These are phyloP conservation scores for Lasiurus cinereus DNA, from an alignment of 2,113 vertebrate species.

Conservation along the genomic window DNA sequence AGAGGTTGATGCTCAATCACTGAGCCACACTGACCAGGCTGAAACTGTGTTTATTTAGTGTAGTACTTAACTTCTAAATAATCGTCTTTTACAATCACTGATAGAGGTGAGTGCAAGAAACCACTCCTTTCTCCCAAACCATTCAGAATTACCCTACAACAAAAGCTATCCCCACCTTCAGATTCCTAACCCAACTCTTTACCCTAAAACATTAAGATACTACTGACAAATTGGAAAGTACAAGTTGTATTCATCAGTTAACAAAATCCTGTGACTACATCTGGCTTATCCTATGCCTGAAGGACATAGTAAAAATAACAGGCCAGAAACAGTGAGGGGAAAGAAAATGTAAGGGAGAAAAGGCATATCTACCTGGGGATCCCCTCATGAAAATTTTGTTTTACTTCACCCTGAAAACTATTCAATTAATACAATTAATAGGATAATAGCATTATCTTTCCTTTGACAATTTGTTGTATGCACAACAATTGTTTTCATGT, in stretches of 20 bases:
- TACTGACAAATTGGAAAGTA: not conserved
- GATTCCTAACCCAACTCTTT: not conserved
- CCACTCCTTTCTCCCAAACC: not conserved
- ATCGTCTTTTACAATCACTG: not conserved
- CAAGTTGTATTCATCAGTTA: fast-evolving
- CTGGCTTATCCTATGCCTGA: not conserved
- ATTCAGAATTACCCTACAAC: not conserved
- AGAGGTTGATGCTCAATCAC: too few relatives aligned
- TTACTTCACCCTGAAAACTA: not conserved
- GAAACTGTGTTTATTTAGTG: not conserved
- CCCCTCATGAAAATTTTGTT: not conserved
- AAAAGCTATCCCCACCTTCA: not conserved
- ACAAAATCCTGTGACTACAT: not conserved
- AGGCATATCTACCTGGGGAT: not conserved
- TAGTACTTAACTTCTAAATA: not conserved
- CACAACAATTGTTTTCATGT: not conserved
- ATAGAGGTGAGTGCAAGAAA: not conserved
- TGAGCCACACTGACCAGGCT: not conserved
- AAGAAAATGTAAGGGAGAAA: not conserved
- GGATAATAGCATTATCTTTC: not conserved
- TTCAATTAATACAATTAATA: not conserved
- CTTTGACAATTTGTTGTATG: not conserved
- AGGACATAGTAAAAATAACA: not conserved
- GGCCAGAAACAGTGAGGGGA: not conserved
- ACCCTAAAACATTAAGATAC: not conserved